Percentiles rank a stretch among this genome's conserved stretches.
These are phyloP conservation scores for Tympanoctomys barrerae DNA, from an alignment of 2,797 vertebrate genomes.

Conservation along the genomic window DNA sequence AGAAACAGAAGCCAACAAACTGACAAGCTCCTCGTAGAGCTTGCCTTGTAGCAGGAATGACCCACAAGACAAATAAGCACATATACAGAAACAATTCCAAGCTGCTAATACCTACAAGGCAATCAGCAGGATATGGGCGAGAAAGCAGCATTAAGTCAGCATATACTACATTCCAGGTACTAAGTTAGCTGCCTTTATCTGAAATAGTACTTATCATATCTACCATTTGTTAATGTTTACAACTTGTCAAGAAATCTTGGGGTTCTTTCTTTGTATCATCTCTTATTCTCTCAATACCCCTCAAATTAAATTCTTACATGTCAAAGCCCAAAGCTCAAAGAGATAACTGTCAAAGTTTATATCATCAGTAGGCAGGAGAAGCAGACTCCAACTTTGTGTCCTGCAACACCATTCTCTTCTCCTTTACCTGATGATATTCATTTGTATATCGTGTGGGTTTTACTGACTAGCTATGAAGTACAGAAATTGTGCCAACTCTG, in stretches of 20 bases:
- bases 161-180: neutral
- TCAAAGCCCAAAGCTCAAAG: neutral
- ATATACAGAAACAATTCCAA: neutral
- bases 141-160: neutral
- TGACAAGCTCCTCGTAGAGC: neutral
- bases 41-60: neutral
- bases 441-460: neutral
- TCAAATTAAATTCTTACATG: constrained; percentile 23
- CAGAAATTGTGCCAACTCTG: neutral
- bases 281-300: neutral
- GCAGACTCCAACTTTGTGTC: neutral
- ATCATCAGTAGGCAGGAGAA: neutral
- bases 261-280: neutral
- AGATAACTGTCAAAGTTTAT: neutral
- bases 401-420: neutral
- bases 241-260: neutral
- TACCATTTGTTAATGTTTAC: neutral
- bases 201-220: neutral
- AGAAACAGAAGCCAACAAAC: neutral
- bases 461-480: neutral
- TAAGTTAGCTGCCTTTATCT: neutral
- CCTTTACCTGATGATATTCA: neutral
- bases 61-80: neutral
- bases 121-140: neutral
- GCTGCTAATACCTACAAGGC: neutral